These are phyloP conservation scores for Euura lappo DNA, from an alignment of 1,140 invertebrate genomes.

Conservation along the genomic window DNA sequence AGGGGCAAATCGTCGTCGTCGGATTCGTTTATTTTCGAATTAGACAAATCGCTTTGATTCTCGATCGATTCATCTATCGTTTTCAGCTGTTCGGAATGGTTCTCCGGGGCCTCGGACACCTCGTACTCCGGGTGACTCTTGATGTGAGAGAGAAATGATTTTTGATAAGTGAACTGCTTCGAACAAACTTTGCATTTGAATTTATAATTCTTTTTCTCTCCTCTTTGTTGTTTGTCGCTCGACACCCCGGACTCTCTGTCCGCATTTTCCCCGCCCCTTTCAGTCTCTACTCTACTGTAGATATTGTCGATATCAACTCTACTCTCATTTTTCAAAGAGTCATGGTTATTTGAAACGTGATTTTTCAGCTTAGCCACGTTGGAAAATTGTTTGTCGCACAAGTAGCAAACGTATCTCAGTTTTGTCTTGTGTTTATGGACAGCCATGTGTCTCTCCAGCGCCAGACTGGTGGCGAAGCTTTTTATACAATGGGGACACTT, in stretches of 20 bases:
- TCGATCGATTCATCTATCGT: constrained; percentile 11
- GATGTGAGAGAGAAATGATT: constrained; percentile 45
- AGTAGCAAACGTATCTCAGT: constrained; percentile 44
- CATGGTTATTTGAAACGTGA: constrained; percentile 34
- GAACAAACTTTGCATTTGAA: constrained; percentile 47
- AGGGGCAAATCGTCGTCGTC: constrained; percentile 28
- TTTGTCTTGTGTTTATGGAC: constrained; percentile 42
- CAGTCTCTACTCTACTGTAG: constrained; percentile 14
- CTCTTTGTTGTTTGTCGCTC: background rate
- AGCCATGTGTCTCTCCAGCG: constrained; percentile 40
- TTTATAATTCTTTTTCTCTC: constrained; percentile 36
- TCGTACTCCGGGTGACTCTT: constrained; percentile 45
- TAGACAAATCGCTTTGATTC: constrained; percentile 10
- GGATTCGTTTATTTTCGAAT: constrained; percentile 25
- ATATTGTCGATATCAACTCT: constrained; percentile 8
- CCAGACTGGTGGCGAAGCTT: constrained; percentile 36
- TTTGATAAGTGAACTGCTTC: constrained; percentile 50
- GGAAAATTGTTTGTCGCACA: constrained; percentile 46
- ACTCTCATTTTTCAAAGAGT: constrained; percentile 20
- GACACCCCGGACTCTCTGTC: background rate
- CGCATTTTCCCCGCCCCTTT: constrained; percentile 26
- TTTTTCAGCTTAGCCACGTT: constrained; percentile 38
- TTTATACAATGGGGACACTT: constrained; percentile 46
- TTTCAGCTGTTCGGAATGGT: background rate
- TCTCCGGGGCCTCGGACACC: background rate